phyloP scores from a whole-genome alignment of 2,113 vertebrate genomes.

The Apteryx mantelli region DNA sequence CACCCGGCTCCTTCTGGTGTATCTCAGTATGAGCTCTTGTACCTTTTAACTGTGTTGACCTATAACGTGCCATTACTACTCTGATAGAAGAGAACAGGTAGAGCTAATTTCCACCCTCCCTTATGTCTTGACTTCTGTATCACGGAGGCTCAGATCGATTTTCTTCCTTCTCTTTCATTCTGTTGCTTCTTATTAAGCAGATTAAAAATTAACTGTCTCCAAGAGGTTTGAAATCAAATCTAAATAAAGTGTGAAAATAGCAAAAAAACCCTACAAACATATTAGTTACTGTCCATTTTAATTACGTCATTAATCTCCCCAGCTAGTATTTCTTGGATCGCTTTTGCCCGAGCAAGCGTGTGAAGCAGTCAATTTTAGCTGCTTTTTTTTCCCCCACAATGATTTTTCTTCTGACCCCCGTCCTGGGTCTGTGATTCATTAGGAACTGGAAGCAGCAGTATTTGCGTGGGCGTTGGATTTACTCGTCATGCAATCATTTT shows the following conservation, averaged over 20 bases:
- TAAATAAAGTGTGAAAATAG: neutral
- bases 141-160: rapidly evolving
- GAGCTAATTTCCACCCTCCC: neutral
- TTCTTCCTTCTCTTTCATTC: neutral
- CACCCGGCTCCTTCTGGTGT: neutral
- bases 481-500: neutral
- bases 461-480: neutral
- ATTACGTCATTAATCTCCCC: neutral
- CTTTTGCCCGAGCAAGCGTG: neutral
- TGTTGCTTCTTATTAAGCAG: neutral
- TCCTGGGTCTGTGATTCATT: neutral
- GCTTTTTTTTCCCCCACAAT: neutral
- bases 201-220: neutral
- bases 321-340: rapidly evolving
- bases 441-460: constrained; percentile 18
- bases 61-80: neutral
- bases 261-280: neutral
- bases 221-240: neutral
- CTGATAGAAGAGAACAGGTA: no score
- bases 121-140: neutral
- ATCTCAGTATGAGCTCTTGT: neutral
- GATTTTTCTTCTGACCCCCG: neutral
- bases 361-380: neutral
- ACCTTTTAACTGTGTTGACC: neutral
- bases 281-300: neutral